Base-by-base conservation (phyloP, 2,113 vertebrate genomes). In the Poicephalus meyeri region DNA sequence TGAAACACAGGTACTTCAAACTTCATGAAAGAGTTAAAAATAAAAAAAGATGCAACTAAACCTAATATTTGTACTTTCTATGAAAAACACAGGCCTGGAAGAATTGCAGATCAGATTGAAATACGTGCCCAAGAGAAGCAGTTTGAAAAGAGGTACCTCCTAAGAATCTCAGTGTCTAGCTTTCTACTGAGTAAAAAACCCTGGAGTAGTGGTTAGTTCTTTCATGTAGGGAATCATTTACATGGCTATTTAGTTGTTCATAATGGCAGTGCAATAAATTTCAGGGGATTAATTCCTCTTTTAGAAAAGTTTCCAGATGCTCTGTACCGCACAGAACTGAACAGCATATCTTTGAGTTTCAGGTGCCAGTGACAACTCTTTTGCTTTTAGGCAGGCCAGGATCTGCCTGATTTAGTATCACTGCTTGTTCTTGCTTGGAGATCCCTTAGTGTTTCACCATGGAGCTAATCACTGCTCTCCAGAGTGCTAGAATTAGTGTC, bases 161-260 rank as follows among this genome's bases (percentile, higher is more conserved):
- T 56, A 84, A 97, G 86, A 97, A 94, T 72, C 89, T 76, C 64
- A 21, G 92, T 66, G 93, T 64, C 42, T 80, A 89, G 24, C 44
- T 93, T 91, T 88, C 49, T 93, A 4, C 26, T 58, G 88, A 91
- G 92, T 88, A 77, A 95, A 98, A 96, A 69, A 86, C 52, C 55
- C 49, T 94, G 91, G n/a, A 96, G 79, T 72, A 69, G 66, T 77
- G 49, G n/a, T 91, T 96, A 89, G 96, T 97, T 83, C 85, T 94
- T 58, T 92, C 81, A 66, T 96, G 63, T 64, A 85, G 69, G 69
- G 66, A 93, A 73, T 84, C 49, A 41, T 93, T 95, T 72, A 56
- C n/a, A 56, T 93, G 78, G 61, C 74, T 85, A 20, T 86, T 93
- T 82, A 89, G 73, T 90, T 97, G 94, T 90, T 87, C 15, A 5